Percentiles rank a stretch among this genome's conserved stretches.
These are phyloP conservation scores for Caradrina clavipalpis DNA, from an alignment of 2,888 invertebrate species.

Conservation along the genomic window DNA sequence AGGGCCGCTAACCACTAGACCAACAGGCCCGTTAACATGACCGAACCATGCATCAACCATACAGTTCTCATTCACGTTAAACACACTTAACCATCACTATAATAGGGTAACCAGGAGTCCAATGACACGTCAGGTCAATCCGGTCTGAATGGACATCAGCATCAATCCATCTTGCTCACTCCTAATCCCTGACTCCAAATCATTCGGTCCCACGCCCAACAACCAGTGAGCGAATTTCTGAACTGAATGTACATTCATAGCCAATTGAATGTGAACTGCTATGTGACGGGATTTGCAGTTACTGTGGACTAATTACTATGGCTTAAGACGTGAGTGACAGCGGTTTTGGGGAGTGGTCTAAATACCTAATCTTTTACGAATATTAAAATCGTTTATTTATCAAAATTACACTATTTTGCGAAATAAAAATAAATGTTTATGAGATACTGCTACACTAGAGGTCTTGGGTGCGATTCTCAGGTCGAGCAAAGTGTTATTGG, in stretches of 20 bases:
- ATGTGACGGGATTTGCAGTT: conserved; percentile 48
- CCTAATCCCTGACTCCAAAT: conserved; percentile 52
- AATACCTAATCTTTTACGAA: no score
- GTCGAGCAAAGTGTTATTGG: no score
- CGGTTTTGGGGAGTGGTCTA: not conserved
- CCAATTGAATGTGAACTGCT: conserved; percentile 50
- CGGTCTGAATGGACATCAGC: not conserved
- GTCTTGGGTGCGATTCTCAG: no score
- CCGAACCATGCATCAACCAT: no score
- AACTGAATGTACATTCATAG: conserved; percentile 43
- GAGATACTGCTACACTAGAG: no score
- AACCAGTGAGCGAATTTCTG: conserved; percentile 32
- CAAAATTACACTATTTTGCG: no score
- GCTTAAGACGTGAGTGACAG: conserved; percentile 13
- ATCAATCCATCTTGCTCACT: conserved; percentile 49
- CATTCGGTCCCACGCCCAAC: conserved; percentile 49
- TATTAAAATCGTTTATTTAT: no score
- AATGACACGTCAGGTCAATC: conserved; percentile 13
- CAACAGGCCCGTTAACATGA: no score
- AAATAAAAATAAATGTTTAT: no score
- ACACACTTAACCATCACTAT: not conserved
- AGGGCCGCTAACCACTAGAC: no score
- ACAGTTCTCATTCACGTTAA: not conserved
- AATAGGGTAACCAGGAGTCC: not conserved
- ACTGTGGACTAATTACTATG: conserved; percentile 50